Evolutionary conservation across 2,113 vertebrate genomes (phyloP).

Genomic region (Murina feae): DNA sequence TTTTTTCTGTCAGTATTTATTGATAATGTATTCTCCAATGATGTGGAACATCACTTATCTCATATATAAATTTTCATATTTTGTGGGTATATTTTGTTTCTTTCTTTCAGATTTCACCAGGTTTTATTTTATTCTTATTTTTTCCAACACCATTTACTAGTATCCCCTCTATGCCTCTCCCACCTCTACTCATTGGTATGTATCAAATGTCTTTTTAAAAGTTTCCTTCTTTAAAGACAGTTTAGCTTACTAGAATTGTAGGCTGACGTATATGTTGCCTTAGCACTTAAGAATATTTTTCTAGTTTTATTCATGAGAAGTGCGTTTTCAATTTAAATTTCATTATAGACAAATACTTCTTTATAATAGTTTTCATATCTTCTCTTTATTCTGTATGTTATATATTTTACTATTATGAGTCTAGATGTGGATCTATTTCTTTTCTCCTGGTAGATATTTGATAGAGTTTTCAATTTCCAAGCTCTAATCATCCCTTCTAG

Average conservation of each 20-base stretch:
- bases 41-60: not conserved
- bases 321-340: not conserved
- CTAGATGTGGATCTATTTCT: not conserved
- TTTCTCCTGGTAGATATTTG: not conserved
- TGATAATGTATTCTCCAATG: not conserved
- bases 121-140: too few relatives aligned
- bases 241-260: not conserved
- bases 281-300: not conserved
- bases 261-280: not conserved
- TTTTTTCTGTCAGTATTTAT: not conserved
- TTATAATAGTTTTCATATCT: not conserved
- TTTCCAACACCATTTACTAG: too few relatives aligned
- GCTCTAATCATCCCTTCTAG: not conserved
- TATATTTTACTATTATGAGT: not conserved
- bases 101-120: too few relatives aligned
- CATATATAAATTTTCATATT: not conserved
- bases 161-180: too few relatives aligned
- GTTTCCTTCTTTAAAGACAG: not conserved
- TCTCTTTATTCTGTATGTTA: not conserved
- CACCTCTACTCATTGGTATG: too few relatives aligned
- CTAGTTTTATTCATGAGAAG: not conserved
- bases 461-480: not conserved
- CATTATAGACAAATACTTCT: not conserved
- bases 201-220: not conserved
- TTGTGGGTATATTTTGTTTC: not conserved